A percentile compares a stretch with the other conserved stretches of the same genome.
phyloP scores from a whole-genome alignment of 2,797 vertebrate species.

The Ambastaia sidthimunki region DNA sequence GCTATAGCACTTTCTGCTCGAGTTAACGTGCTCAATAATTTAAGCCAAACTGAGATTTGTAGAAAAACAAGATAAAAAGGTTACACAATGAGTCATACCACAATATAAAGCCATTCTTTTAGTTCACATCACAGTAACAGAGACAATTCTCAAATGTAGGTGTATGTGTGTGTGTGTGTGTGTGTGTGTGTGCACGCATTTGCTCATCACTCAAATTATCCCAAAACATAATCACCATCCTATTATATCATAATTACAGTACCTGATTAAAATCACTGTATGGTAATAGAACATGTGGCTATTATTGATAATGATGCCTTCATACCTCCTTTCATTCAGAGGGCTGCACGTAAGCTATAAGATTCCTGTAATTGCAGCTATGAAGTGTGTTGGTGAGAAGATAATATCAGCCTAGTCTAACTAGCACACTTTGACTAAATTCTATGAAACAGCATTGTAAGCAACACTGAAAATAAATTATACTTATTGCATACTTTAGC shows the following conservation, averaged over 20 bases:
- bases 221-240: constrained; percentile 52
- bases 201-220: constrained; percentile 35
- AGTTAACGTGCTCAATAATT: constrained; percentile 62
- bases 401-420: constrained; percentile 29
- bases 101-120: constrained; percentile 36
- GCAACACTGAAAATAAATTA: neutral
- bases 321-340: constrained; percentile 34
- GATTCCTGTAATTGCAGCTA: constrained; percentile 13
- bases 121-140: constrained; percentile 1
- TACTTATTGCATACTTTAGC: neutral
- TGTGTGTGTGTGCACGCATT: constrained; percentile 13
- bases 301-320: constrained; percentile 47
- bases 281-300: constrained; percentile 34
- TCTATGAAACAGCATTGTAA: constrained; percentile 16
- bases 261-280: constrained; percentile 45
- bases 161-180: constrained; percentile 8
- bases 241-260: constrained; percentile 57
- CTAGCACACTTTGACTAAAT: neutral
- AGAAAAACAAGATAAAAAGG: constrained; percentile 54
- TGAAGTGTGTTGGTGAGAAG: constrained; percentile 7
- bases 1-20: constrained; percentile 34
- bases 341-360: constrained; percentile 34
- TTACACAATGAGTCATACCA: constrained; percentile 47
- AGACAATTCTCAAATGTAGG: constrained; percentile 3
- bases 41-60: constrained; percentile 62